Percentiles rank a stretch among this genome's conserved stretches.
Evolutionary conservation across 2,888 invertebrate species (phyloP).

Genomic region (Penaeus monodon): DNA sequence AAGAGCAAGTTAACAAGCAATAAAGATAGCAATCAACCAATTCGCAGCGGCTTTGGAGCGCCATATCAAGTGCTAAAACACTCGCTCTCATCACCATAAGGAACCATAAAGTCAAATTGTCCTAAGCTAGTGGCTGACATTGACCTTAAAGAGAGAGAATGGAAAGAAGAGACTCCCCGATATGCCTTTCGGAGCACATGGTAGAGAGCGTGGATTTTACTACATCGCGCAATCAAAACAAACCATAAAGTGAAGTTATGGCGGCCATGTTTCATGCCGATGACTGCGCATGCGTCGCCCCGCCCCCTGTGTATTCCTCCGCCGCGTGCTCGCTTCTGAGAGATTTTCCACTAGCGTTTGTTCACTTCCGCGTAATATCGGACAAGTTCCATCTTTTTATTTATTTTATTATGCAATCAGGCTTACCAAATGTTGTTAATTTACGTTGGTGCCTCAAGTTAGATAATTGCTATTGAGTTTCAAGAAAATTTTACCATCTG

Average conservation of each 20-base stretch:
- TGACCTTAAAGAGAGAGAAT: slow-evolving; percentile 60
- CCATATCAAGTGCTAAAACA: slow-evolving; percentile 48
- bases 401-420: too few species aligned
- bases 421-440: too few species aligned
- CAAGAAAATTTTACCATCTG: too few species aligned
- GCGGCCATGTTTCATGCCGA: slow-evolving; percentile 59
- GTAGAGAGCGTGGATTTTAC: slow-evolving; percentile 64
- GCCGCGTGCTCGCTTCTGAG: slow-evolving; percentile 25
- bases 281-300: slow-evolving; percentile 59
- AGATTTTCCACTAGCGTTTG: slow-evolving; percentile 30
- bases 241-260: slow-evolving; percentile 65
- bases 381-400: too few species aligned
- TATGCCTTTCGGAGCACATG: slow-evolving; percentile 58
- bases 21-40: slow-evolving; percentile 60
- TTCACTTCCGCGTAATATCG: slow-evolving; percentile 2
- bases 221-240: slow-evolving; percentile 64
- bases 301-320: slow-evolving; percentile 61
- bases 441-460: too few species aligned
- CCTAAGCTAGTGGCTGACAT: slow-evolving; percentile 48
- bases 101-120: slow-evolving; percentile 51
- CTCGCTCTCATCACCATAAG: slow-evolving; percentile 50
- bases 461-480: too few species aligned
- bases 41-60: slow-evolving; percentile 44
- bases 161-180: slow-evolving; percentile 46
- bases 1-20: slow-evolving; percentile 57